A percentile compares a stretch with the other conserved stretches of the same genome.
Conservation (phyloP, 2,888 invertebrate species). For the Chymomyza fuscimana region DNA sequence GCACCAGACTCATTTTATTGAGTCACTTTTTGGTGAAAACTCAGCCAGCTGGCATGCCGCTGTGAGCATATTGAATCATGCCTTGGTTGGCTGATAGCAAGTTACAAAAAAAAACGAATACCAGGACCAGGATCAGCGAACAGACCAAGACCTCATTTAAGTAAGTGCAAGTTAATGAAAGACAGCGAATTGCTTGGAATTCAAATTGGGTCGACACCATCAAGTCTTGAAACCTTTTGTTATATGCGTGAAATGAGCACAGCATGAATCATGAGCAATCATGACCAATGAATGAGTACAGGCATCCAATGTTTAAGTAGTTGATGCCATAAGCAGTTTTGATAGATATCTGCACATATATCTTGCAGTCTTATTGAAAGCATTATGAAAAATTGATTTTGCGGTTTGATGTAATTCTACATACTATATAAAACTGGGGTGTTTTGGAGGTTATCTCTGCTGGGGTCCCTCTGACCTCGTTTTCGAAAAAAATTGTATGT, state of each 20-base stretch:
- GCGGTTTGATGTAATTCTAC: too few relatives aligned
- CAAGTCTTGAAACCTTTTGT: not conserved
- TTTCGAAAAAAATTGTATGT: too few relatives aligned
- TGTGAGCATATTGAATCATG: not conserved
- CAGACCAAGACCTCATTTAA: not conserved
- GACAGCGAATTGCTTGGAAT: not conserved
- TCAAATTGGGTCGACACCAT: not conserved
- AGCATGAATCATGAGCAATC: not conserved
- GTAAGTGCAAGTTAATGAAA: not conserved
- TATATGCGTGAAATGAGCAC: not conserved
- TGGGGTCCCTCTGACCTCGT: too few relatives aligned
- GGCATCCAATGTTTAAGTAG: too few relatives aligned
- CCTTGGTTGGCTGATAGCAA: not conserved
- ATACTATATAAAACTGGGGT: too few relatives aligned
- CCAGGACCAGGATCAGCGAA: not conserved
- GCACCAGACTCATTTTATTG: not conserved
- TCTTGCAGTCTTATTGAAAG: too few relatives aligned
- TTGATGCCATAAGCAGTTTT: not conserved
- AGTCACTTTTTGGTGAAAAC: not conserved
- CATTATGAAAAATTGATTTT: too few relatives aligned
- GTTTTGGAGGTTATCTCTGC: too few relatives aligned
- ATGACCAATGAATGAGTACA: not conserved
- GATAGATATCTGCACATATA: too few relatives aligned
- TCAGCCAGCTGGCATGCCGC: not conserved
- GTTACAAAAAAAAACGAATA: too few relatives aligned